Evolutionary conservation across 2,797 vertebrate genomes (phyloP).

Genomic region (Sebastes umbrosus): DNA sequence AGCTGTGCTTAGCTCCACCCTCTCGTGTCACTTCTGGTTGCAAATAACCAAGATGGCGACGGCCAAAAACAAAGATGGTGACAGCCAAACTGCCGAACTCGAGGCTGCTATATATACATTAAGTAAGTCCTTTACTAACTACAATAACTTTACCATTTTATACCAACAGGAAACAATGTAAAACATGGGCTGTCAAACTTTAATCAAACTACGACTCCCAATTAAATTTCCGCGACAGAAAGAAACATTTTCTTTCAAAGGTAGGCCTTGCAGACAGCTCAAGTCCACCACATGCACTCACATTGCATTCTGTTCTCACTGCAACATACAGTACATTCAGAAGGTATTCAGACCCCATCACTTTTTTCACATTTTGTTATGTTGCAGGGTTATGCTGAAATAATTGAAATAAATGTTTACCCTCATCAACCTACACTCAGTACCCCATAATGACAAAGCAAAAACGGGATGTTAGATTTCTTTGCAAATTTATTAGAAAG

Average conservation of each 20-base stretch:
- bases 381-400: background rate
- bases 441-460: background rate
- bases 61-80: no score
- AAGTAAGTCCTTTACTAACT: background rate
- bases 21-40: no score
- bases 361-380: background rate
- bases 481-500: no score
- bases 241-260: background rate
- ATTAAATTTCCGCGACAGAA: background rate
- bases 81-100: no score
- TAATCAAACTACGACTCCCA: background rate
- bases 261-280: background rate
- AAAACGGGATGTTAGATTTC: background rate
- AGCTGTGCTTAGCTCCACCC: no score
- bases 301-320: background rate
- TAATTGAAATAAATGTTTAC: background rate
- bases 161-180: background rate
- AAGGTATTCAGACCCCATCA: background rate
- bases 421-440: no score
- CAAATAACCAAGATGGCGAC: no score
- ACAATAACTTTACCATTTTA: background rate
- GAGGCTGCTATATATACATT: background rate
- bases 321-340: background rate
- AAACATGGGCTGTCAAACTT: background rate
- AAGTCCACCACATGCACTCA: background rate